phyloP scores from a whole-genome alignment of 2,888 invertebrate genomes.

The Chloroclystis v-ata region DNA sequence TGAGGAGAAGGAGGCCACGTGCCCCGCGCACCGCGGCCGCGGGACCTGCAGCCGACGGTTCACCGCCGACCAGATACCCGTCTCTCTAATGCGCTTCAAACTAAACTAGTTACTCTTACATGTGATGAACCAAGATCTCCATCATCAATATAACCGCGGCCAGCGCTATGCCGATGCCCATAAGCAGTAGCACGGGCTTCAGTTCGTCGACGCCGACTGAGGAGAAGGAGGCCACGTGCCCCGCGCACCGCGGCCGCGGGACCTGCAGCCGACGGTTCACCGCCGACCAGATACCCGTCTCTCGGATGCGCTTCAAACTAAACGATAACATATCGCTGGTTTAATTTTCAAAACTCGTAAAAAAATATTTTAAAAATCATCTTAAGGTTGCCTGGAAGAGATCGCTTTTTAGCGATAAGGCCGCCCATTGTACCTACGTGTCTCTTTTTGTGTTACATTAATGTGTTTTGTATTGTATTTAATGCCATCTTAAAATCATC shows the following conservation, averaged over 20 bases:
- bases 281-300: conserved; percentile 72
- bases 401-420: no score
- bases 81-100: conserved; percentile 75
- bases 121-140: conserved; percentile 40
- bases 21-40: conserved; percentile 48
- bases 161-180: conserved; percentile 55
- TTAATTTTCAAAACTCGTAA: no score
- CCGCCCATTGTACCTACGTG: no score
- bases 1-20: conserved; percentile 57
- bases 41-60: conserved; percentile 42
- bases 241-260: conserved; percentile 48
- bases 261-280: conserved; percentile 42
- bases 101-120: conserved; percentile 64
- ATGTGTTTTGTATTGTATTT: no score
- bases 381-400: no score
- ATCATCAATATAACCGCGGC: conserved; percentile 39
- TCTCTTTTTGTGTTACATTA: no score
- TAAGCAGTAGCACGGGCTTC: conserved; percentile 60
- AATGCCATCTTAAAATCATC: no score
- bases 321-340: neutral
- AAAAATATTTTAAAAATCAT: no score
- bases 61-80: conserved; percentile 66
- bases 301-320: conserved; percentile 76
- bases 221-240: conserved; percentile 51
- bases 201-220: conserved; percentile 71